phyloP scores from a whole-genome alignment of 2,113 vertebrate species.

The Tachycineta bicolor region DNA sequence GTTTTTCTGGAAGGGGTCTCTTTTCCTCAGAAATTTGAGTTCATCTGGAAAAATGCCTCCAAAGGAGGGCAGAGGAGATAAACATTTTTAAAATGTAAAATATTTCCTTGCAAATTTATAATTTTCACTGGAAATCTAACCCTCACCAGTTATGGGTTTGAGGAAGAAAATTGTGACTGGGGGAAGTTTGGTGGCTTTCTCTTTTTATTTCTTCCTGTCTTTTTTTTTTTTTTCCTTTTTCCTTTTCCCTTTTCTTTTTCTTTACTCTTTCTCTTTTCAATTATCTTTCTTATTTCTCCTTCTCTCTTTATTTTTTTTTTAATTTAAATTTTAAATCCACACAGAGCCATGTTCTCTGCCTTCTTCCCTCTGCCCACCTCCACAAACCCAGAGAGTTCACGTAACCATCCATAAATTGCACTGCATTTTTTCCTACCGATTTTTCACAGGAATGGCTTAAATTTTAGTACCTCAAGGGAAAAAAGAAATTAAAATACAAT shows the following conservation, averaged over 20 bases:
- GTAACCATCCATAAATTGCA: not conserved
- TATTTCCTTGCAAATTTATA: not conserved
- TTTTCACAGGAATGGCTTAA: not conserved
- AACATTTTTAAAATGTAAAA: not conserved
- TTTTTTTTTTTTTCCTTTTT: rapidly evolving
- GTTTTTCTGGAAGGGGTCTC: not conserved
- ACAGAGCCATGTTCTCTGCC: not conserved
- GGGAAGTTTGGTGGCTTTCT: not conserved
- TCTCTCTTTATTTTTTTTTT: not conserved
- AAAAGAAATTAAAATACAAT: not conserved
- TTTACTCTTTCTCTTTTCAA: not conserved
- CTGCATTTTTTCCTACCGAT: not conserved
- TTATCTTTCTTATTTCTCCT: not conserved
- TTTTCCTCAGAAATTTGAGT: not conserved
- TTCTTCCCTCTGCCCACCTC: not conserved
- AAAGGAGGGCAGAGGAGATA: rapidly evolving
- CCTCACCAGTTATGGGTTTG: not conserved
- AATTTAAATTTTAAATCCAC: not conserved
- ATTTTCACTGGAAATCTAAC: not conserved
- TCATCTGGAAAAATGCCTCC: not conserved
- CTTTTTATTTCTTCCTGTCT: too few species aligned
- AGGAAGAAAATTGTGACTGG: not conserved
- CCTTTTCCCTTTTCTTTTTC: not conserved
- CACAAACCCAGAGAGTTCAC: not conserved
- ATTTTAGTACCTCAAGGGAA: not conserved